Conservation (phyloP, 2,888 invertebrate species). For the Rosalia funebris region DNA sequence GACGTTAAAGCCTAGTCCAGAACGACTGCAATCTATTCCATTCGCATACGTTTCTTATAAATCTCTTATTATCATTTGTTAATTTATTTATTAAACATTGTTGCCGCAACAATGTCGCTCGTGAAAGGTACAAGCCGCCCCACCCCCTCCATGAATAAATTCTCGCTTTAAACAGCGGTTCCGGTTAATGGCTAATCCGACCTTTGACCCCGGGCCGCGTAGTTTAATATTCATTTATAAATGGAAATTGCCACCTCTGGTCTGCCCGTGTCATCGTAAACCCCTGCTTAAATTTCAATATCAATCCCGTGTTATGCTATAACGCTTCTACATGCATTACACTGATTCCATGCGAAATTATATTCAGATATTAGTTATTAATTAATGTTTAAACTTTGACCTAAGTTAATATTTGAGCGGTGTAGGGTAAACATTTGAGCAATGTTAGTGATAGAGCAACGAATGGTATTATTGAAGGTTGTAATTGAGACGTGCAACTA, state of each 20-base stretch:
- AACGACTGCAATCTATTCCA: too few relatives aligned
- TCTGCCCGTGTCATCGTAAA: background rate
- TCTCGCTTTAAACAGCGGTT: background rate
- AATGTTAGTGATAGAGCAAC: too few relatives aligned
- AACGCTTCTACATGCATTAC: background rate
- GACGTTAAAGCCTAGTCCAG: too few relatives aligned
- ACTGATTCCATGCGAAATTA: background rate
- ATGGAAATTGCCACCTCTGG: slow-evolving; percentile 2
- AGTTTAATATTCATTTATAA: background rate
- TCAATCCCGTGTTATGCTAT: background rate
- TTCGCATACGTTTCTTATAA: too few relatives aligned
- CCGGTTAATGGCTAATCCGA: background rate
- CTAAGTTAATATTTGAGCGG: background rate
- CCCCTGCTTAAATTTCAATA: background rate
- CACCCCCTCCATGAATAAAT: background rate
- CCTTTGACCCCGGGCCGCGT: slow-evolving; percentile 3
- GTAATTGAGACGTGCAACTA: too few relatives aligned
- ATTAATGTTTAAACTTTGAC: background rate
- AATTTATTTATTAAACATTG: too few relatives aligned
- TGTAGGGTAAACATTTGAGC: background rate
- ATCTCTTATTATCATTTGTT: too few relatives aligned
- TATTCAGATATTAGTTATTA: background rate
- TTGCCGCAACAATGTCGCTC: too few relatives aligned
- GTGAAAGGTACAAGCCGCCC: background rate
- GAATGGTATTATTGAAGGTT: too few relatives aligned